Evolutionary conservation across 2,113 vertebrate genomes (phyloP), one percentile per base, ranked within the genome.

Genomic region (Polypterus bichir): DNA sequence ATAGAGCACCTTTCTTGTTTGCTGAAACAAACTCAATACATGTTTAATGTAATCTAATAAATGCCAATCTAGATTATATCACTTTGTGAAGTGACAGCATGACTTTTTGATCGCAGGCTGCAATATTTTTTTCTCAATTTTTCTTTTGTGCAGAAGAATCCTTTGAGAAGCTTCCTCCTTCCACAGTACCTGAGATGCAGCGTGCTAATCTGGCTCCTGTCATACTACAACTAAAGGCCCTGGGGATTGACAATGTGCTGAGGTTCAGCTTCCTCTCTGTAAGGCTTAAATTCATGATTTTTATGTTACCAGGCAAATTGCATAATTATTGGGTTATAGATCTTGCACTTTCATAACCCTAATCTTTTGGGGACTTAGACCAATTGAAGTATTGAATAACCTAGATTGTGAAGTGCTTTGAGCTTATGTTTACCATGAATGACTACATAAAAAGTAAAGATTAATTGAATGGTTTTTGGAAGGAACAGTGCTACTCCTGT

Each of bases 231-330:
- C 91, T 99, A 69, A 98, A 99, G 79, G 95, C 96, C 3, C 73
- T 99, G 64, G 96, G 96, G 6, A 94, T 99, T 0, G 93, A 98
- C 83, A 99, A 96, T 0, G 94, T 98, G 70, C 92, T 99, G 77
- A 90, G 96, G 48, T 98, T 99, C 80, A 90, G 86, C 78, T 98
- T 99, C 76, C 92, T 98, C 4, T 96, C 96, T 9, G 95, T 98
- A 72, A 90, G 94, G 82, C 27, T 27, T 27, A 27, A 27, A 27
- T 27, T 27, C 2, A 27, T 27, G 27, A 27, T 59, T 59, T 49
- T 49, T 44, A 59, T 44, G 54, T 45, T 48, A 55, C 46, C 44
- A 27, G 27, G 27, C 27, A 27, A 27, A 27, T 59, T 59, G 58
- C 46, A 59, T 9, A 59, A 9, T 59, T 46, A 10, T 1, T 9